Evolutionary conservation across 2,113 vertebrate genomes (phyloP), one percentile per base, ranked within the genome.

Genomic region (Plecotus auritus): DNA sequence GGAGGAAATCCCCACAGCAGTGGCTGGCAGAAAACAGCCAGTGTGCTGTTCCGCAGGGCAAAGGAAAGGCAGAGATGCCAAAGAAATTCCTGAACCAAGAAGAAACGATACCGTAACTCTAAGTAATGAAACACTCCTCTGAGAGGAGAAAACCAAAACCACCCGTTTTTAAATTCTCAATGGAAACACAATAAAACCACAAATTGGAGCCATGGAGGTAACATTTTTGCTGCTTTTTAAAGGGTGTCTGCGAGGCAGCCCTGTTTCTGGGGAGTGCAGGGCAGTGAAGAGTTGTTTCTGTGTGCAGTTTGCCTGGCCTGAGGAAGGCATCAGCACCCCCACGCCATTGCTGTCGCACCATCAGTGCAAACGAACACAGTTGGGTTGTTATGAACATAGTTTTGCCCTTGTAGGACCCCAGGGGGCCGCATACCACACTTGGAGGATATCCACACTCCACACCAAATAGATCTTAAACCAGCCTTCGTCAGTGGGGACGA

Each of bases 121-220:
- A 91, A 94, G 67, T 47, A 73, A 84, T 40, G 85, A 90, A 88
- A 92, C 45, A 85, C 59, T 91, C 85, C 72, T 8, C 40, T 0
- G 14, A 82, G 70, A 12, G 7, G 30, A 32, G n/a, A 77, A 16
- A 61, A 28, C 59, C 59, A 12, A 2, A 56, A 26, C 56, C 4
- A 16, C 64, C 64, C 0, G 28, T 69, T 64, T 28, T 70, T 56
- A 32, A n/a, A 20, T 67, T 59, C 49, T 85, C 67, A 85, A 2
- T 18, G 42, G 93, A 73, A 92, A 74, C 88, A 59, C 47, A 76
- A 89, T 26, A 96, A 92, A 96, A 88, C 32, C 77, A 91, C 81
- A 95, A 80, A 49, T 17, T 85, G 66, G 18, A 93, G 77, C 69
- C 92, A 86, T 1, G 30, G 74, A 95, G 45, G 69, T 83, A 49